A percentile compares a stretch with the other conserved stretches of the same genome.
phyloP scores from a whole-genome alignment of 2,797 vertebrate species.

The Mormyrops attenuatus region DNA sequence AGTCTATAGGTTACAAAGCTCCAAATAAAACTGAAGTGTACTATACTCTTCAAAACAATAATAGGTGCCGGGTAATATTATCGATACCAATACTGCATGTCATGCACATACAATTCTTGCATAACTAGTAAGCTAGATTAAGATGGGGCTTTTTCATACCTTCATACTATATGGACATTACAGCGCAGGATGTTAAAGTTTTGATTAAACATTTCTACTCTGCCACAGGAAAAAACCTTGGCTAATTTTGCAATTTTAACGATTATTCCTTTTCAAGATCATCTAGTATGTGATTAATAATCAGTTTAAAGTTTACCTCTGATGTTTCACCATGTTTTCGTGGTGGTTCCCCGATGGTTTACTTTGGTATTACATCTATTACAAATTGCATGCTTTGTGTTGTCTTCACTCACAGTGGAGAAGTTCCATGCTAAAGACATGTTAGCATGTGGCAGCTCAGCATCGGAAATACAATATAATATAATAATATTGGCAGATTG shows the following conservation, averaged over 20 bases:
- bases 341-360: neutral
- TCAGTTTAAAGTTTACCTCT: neutral
- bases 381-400: neutral
- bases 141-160: neutral
- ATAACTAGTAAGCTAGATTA: neutral
- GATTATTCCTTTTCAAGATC: neutral
- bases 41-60: neutral
- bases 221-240: neutral
- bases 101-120: too few species aligned
- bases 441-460: neutral
- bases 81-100: too few species aligned
- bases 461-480: too few species aligned
- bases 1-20: neutral
- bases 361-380: neutral
- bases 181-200: neutral
- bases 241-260: neutral
- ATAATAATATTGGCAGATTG: neutral
- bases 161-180: neutral
- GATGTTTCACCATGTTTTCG: neutral
- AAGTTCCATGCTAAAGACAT: neutral
- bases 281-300: neutral
- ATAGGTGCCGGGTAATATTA: neutral
- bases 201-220: neutral
- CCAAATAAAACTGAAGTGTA: neutral
- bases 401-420: neutral